These are phyloP conservation scores for Synanceia verrucosa DNA, from an alignment of 2,797 vertebrate genomes.

Conservation along the genomic window DNA sequence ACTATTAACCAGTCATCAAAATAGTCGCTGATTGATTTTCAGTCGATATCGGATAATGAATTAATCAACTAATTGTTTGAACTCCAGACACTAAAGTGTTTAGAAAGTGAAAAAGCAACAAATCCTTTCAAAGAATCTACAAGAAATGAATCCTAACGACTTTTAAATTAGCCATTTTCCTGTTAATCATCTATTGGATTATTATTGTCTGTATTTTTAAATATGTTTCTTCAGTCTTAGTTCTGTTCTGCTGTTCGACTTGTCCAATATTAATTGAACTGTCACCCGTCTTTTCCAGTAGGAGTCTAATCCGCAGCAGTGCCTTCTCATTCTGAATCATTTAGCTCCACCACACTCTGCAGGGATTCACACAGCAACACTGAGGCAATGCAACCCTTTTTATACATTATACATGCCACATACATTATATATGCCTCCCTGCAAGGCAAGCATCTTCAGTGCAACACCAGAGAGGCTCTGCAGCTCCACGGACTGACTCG, in stretches of 20 bases:
- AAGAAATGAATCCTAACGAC: too few species aligned
- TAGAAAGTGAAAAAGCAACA: neutral
- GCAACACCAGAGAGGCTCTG: slow-evolving; percentile 40
- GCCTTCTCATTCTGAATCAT: slow-evolving; percentile 71
- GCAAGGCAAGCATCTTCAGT: slow-evolving; percentile 69
- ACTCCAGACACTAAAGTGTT: neutral
- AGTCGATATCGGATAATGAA: neutral
- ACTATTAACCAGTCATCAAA: neutral
- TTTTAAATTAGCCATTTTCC: neutral
- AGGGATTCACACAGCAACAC: slow-evolving; percentile 65
- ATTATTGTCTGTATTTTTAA: neutral
- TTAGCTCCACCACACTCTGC: slow-evolving; percentile 65
- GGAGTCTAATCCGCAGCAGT: slow-evolving; percentile 42
- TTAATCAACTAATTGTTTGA: neutral
- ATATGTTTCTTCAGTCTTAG: neutral
- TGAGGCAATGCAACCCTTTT: slow-evolving; percentile 72
- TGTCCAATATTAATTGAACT: too few species aligned
- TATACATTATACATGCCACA: slow-evolving; percentile 80
- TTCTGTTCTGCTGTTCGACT: neutral
- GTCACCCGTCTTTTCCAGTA: neutral
- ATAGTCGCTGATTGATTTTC: neutral
- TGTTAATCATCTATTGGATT: neutral
- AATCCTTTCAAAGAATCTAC: neutral
- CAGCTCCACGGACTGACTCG: slow-evolving; percentile 48
- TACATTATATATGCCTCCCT: slow-evolving; percentile 79